Conservation (phyloP, 2,113 vertebrate genomes). For the Notarius lentiginosus region DNA sequence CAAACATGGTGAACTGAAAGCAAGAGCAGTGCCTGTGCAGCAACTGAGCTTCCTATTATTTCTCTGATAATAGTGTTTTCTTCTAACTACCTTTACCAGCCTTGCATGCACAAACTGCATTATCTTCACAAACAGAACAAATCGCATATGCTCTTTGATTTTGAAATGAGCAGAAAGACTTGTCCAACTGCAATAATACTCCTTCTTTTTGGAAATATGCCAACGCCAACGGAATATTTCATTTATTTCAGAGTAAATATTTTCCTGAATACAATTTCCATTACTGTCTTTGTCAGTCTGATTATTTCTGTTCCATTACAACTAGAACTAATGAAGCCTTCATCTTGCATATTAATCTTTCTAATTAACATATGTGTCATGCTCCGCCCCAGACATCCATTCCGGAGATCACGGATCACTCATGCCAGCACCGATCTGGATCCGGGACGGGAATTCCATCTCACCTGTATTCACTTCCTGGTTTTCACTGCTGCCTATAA, state of each 20-base stretch:
- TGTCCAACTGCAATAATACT: not conserved
- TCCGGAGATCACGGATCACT: too few relatives aligned
- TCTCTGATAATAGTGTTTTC: slow-evolving; percentile 29
- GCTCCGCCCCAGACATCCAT: too few relatives aligned
- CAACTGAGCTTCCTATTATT: slow-evolving; percentile 3
- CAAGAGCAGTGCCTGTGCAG: not conserved
- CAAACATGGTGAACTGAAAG: not conserved
- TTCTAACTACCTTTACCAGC: slow-evolving; percentile 3
- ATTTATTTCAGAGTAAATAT: not conserved
- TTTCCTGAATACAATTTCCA: not conserved
- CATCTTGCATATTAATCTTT: not conserved
- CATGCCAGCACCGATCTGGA: too few relatives aligned
- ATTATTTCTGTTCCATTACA: slow-evolving; percentile 1
- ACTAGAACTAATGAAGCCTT: not conserved
- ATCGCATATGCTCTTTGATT: not conserved
- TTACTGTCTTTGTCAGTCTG: not conserved
- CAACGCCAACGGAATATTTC: not conserved
- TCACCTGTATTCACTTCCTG: too few relatives aligned
- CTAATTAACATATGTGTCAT: not conserved
- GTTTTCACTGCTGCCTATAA: too few relatives aligned
- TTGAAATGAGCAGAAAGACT: slow-evolving; percentile 1
- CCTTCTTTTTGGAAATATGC: not conserved
- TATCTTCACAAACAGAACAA: not conserved
- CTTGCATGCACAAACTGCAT: not conserved
- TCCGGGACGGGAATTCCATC: too few relatives aligned